Base-by-base conservation (phyloP, 2,888 invertebrate species). In the Corythucha ciliata region DNA sequence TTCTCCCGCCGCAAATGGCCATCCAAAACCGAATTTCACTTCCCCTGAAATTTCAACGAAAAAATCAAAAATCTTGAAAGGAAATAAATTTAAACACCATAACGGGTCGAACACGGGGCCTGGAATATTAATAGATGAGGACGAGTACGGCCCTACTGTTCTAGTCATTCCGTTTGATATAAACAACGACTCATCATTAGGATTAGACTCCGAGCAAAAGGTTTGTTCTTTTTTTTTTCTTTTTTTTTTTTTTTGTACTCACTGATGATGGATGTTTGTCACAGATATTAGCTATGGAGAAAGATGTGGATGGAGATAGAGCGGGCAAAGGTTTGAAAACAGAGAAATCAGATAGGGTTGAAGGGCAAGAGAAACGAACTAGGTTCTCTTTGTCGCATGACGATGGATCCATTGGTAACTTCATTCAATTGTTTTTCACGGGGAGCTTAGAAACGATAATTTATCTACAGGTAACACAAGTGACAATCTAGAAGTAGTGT, bases 401-500 rank as follows among this genome's bases (percentile, higher is more conserved):
- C 64, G 93, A 93, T 68, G 92, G 90, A 20, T 92, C 87, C 0
- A 80, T 88, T 50, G 89, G 66, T 62, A 59, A 62, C 45, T 51
- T 40, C 5, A 12, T 42, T 26, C 12, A 16, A 27, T 44, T 16
- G 8, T 14, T 51, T 22, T 18, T 48, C 22, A 14, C 1, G 4
- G 22, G n/a, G 18, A 4, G n/a, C 12, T 8, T 7, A 21, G 22
- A 8, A 16, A 40, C 7, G 7, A 40, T 16, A 6, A 21, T 16
- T 5, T 25, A 8, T 40, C 18, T 36, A 20, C 50, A 62, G 67
- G 90, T 12, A 91, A 90, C 64, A 84, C 88, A 0, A 92, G 91
- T 4, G 93, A 94, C 67, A 92, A 92, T 70, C 71, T 92, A 60
- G 94, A 94, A 69, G 93, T 88, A 0, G 89, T 93, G 22, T 93